Conservation (phyloP, 2,113 vertebrate genomes). For the Pelvicachromis taeniatus region DNA sequence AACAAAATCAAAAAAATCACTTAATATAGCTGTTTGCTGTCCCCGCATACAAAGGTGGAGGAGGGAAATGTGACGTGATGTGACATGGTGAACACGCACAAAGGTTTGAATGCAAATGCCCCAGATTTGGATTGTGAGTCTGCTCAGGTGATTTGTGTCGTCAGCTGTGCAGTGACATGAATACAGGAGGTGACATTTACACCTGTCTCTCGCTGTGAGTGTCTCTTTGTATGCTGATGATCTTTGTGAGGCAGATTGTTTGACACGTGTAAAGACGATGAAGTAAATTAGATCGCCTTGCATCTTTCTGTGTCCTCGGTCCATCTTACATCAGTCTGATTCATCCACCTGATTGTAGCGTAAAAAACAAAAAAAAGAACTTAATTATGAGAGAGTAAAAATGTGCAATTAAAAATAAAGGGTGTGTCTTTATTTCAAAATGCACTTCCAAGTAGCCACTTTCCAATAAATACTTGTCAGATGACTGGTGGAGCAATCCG, state of each 20-base stretch:
- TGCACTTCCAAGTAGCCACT: not conserved
- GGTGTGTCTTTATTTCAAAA: not conserved
- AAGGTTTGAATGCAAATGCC: constrained; percentile 25
- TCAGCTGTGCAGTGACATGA: constrained; percentile 31
- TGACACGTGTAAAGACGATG: not conserved
- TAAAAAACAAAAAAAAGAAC: not conserved
- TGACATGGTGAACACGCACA: not conserved
- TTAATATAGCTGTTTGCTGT: constrained; percentile 4
- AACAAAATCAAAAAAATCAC: constrained; percentile 39
- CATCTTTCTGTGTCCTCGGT: not conserved
- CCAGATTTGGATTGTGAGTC: constrained; percentile 35
- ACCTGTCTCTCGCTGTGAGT: not conserved
- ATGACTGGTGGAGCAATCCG: not conserved
- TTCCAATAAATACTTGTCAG: not conserved
- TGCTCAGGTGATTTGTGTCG: constrained; percentile 44
- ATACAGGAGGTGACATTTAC: not conserved
- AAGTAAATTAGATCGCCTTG: not conserved
- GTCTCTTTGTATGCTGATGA: constrained; percentile 18
- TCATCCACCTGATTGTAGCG: not conserved
- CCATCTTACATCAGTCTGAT: not conserved
- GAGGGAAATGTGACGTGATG: not conserved
- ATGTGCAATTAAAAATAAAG: not conserved
- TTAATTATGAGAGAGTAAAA: not conserved
- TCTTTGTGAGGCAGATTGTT: not conserved
- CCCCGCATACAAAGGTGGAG: constrained; percentile 5